Evolutionary conservation across 2,888 invertebrate species (phyloP).

Genomic region (Mimumesa dahlbomi): DNA sequence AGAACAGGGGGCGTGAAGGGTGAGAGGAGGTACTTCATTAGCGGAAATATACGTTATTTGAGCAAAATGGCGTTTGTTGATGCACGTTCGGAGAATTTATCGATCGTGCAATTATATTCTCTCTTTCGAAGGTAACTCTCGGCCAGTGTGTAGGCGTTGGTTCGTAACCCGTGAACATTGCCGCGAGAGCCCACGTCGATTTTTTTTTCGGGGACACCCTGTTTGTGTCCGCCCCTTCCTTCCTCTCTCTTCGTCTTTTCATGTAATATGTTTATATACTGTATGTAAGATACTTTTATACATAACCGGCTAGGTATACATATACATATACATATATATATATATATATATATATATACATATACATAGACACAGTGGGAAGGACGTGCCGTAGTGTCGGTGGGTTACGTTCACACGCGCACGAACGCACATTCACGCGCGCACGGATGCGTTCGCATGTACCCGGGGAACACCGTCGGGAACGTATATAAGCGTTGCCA

Average conservation of each 20-base stretch:
- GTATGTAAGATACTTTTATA: slow-evolving; percentile 62
- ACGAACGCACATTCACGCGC: slow-evolving; percentile 29
- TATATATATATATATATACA: too few species aligned
- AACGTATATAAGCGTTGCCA: slow-evolving; percentile 55
- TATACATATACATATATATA: too few species aligned
- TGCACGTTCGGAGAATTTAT: slow-evolving; percentile 51
- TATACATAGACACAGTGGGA: slow-evolving; percentile 57
- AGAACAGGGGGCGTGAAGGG: slow-evolving; percentile 16
- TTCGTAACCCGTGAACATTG: slow-evolving; percentile 10
- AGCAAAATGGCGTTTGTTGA: slow-evolving; percentile 46
- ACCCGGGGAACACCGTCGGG: slow-evolving; percentile 32
- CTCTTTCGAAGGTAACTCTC: slow-evolving; percentile 44
- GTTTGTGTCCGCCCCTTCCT: slow-evolving; percentile 55
- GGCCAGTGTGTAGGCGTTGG: slow-evolving; percentile 32
- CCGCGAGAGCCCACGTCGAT: slow-evolving; percentile 27
- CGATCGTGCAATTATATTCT: slow-evolving; percentile 51
- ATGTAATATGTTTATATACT: slow-evolving; percentile 73
- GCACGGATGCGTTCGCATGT: slow-evolving; percentile 35
- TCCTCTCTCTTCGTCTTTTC: slow-evolving; percentile 37
- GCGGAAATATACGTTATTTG: slow-evolving; percentile 49
- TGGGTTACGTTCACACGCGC: slow-evolving; percentile 66
- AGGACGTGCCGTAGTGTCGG: slow-evolving; percentile 65
- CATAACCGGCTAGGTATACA: slow-evolving; percentile 64
- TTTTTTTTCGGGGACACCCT: slow-evolving; percentile 70
- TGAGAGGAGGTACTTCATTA: slow-evolving; percentile 41